Conservation (phyloP, 1,140 invertebrate genomes). For the Charaxes varanes region DNA sequence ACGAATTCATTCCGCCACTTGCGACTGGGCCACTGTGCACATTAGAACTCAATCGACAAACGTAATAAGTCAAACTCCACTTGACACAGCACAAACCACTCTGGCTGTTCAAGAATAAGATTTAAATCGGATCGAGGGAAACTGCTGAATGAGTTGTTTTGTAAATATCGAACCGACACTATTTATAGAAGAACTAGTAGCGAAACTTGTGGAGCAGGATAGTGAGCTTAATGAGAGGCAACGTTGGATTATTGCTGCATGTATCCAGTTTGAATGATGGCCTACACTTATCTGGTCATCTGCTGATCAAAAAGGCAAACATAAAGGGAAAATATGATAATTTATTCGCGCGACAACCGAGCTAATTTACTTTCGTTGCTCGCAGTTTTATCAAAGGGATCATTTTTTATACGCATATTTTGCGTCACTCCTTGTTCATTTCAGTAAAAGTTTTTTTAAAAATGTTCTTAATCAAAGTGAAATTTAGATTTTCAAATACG, state of each 20-base stretch:
- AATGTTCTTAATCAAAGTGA: too few relatives aligned
- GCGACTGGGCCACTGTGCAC: slow-evolving; percentile 55
- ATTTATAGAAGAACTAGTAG: slow-evolving; percentile 64
- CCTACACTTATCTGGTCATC: slow-evolving; percentile 34
- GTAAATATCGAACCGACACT: slow-evolving; percentile 25
- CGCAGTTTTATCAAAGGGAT: slow-evolving; percentile 22
- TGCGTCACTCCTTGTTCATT: slow-evolving; percentile 13
- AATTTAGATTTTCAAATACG: too few relatives aligned
- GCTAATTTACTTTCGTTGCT: slow-evolving; percentile 29
- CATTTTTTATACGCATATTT: slow-evolving; percentile 15
- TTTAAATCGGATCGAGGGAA: slow-evolving; percentile 18
- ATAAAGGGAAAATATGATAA: slow-evolving; percentile 31
- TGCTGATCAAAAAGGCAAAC: slow-evolving; percentile 18
- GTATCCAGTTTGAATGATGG: slow-evolving; percentile 34
- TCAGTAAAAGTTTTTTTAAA: slow-evolving; percentile 8
- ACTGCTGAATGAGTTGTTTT: slow-evolving; percentile 23
- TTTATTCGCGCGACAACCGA: slow-evolving; percentile 28
- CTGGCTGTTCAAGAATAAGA: slow-evolving; percentile 6
- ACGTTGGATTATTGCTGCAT: slow-evolving; percentile 53
- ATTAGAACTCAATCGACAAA: slow-evolving; percentile 9
- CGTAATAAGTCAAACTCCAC: slow-evolving; percentile 8
- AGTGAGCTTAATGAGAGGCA: slow-evolving; percentile 51
- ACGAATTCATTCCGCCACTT: slow-evolving; percentile 55
- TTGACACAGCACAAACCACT: slow-evolving; percentile 12
- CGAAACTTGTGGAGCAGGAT: slow-evolving; percentile 60